Evolutionary conservation across 2,113 vertebrate species (phyloP).

Genomic region (Aix galericulata): DNA sequence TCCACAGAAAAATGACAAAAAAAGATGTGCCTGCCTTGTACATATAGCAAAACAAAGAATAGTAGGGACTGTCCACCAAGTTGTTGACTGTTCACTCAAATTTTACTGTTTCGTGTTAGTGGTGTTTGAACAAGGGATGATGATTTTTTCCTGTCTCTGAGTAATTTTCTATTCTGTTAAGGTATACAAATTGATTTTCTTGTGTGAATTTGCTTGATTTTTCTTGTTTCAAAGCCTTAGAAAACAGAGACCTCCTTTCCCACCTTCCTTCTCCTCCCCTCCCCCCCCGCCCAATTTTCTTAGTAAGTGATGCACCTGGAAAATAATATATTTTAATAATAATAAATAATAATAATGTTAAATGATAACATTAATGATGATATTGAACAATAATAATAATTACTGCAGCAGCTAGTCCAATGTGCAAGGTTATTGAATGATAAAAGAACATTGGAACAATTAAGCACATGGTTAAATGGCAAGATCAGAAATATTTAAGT

Average conservation of each 20-base stretch:
- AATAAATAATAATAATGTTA: too few relatives aligned
- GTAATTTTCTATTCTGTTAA: neutral
- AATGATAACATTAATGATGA: too few relatives aligned
- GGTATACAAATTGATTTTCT: neutral
- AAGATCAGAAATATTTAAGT: neutral
- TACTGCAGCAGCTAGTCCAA: neutral
- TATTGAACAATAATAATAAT: neutral
- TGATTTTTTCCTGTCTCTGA: neutral
- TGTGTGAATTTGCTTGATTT: rapidly evolving
- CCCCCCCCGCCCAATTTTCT: neutral
- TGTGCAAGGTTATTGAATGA: neutral
- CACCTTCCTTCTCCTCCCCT: too few relatives aligned
- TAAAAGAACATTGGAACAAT: neutral
- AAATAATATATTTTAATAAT: neutral
- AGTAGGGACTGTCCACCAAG: neutral
- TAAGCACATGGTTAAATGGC: neutral
- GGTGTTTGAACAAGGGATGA: neutral
- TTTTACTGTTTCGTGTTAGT: neutral
- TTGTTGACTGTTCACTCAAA: neutral
- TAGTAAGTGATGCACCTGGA: neutral
- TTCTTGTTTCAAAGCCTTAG: neutral
- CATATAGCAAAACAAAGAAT: neutral
- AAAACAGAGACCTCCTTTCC: neutral
- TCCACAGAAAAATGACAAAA: neutral
- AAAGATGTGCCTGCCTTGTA: neutral